Base-by-base conservation (phyloP, 2,797 vertebrate species). In the Lacerta agilis region DNA sequence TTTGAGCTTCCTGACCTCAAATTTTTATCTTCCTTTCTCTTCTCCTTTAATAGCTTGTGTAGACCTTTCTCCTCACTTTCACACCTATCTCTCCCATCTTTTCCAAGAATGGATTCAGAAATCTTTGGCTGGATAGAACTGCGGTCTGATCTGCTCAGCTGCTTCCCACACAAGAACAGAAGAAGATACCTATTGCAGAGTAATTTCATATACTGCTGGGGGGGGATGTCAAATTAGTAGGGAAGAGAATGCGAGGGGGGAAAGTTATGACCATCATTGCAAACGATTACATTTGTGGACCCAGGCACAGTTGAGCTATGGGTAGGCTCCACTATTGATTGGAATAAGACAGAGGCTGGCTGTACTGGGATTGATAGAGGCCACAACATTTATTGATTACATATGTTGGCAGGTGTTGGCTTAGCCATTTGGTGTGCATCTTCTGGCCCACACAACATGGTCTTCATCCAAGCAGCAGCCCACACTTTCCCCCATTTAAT, bases 21-120 rank as follows among this genome's bases (percentile, higher is more conserved):
- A 29, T 79, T 84, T 69, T 88, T 45, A 83, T 83, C 75, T 83
- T 83, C 36, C 66, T 64, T 58, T 69, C 55, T 58, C 29, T 77
- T 78, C 43, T 61, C 25, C 66, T 79, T 20, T 25, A 33, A 58
- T 79, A 79, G 23, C n/a, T 45, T 61, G 64, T 72, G 20, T 79
- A 79, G 45, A 71, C 29, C 67, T 66, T 41, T 41, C 58, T 81
- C 58, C n/a, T 88, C 76, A 61, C 67, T 78, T 83, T 33, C 49
- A 72, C 23, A 41, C 73, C 55, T 80, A 61, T 10, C 6, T 58
- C 49, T 79, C 33, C n/a, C 67, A 29, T 15, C 66, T 84, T 69
- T 67, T 61, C 25, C 49, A 36, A 64, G 18, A 83, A 83, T 71
- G 41, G 36, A 72, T 64, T 73, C 77, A 64, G 23, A 84, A 83